Evolutionary conservation across 2,888 invertebrate genomes (phyloP), one percentile per base, ranked within the genome.

Genomic region (Caenorhabditis sp.): DNA sequence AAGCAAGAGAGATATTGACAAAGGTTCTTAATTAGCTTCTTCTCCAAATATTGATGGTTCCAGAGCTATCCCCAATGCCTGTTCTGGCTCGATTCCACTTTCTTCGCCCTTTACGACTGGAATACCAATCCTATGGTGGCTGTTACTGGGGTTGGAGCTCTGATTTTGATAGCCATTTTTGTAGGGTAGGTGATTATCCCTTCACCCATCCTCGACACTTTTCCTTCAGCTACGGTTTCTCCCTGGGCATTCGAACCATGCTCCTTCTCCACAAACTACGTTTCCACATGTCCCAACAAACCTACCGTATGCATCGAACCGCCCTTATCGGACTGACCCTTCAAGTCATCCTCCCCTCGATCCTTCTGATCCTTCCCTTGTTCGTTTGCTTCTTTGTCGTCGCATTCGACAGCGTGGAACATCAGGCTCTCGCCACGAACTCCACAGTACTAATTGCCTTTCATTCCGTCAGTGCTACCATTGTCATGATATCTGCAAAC

Each of bases 291-390:
- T 71, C 71, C 3, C 8, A 2, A 9, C 44, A 55, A 18, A 71
- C 62, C 1, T 71, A 55, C 53, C 53, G 28, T 44, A 28, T 62
- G 55, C 71, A 71, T 24, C 37, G 40, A 28, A 71, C 40, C 15
- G 62, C 62, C 0, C 47, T 71, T 3, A 44, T 71, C 32, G 37
- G 62, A 8, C 26, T 71, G 3, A 15, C 35, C 0, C 58, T 58
- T 6, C 44, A 44, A 44, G 44, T 44, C n/a, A 13, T 44, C 44
- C 5, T 44, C 44, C 44, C 44, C 3, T 44, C 44, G 4, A 15
- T 44, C 13, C 44, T 44, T 44, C 3, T 44, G 3, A 44, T 44
- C 13, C n/a, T 44, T 13, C 44, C 44, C 4, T 4, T 44, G 3
- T 44, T n/a, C 44, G 13, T 44, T 4, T 44, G 44, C 13, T 44